Base-by-base conservation (phyloP, 2,888 invertebrate species). In the Andrena hattorfiana region DNA sequence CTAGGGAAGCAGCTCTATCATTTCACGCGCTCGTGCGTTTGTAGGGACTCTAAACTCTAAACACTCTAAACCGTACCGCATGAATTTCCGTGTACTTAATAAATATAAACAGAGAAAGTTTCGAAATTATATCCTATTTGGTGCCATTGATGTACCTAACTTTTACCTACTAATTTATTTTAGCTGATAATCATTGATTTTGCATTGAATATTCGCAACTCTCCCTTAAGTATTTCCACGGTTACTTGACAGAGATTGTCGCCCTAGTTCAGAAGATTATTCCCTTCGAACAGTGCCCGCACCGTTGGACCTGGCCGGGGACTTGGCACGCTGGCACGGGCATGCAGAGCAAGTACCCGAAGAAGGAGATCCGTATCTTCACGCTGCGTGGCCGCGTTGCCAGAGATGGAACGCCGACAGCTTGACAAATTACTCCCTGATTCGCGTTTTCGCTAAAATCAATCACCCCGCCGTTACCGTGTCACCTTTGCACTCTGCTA, bases 361-460 rank as follows among this genome's bases (percentile, higher is more conserved):
- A 73, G 87, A 84, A 82, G 88, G 75, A 85, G 89, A 90, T 89
- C 86, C 78, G 87, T 91, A 90, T 90, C 91, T 88, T 87, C 83
- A 85, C 81, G 85, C 84, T 84, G 85, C 81, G 86, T 83, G 81
- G 67, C 79, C 86, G 84, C 85, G 83, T 85, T 85, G 85, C 86
- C 72, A 85, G 89, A 87, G 89, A 88, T 89, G 90, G 86, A 91
- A 91, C 92, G 94, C 87, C 91, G 93, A 94, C 94, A 94, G 93
- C 89, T 93, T 94, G 93, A 94, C 94, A 94, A 94, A 94, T 94
- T 92, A 90, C 92, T 89, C 90, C 88, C 91, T 92, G 93, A 93
- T 93, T 93, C 92, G 92, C 93, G 92, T 91, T 93, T 93, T 94
- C 93, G 90, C 92, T 92, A 90, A 92, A 93, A 94, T 94, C 93